Evolutionary conservation across 2,797 vertebrate species (phyloP).

Genomic region (Melanogrammus aeglefinus): DNA sequence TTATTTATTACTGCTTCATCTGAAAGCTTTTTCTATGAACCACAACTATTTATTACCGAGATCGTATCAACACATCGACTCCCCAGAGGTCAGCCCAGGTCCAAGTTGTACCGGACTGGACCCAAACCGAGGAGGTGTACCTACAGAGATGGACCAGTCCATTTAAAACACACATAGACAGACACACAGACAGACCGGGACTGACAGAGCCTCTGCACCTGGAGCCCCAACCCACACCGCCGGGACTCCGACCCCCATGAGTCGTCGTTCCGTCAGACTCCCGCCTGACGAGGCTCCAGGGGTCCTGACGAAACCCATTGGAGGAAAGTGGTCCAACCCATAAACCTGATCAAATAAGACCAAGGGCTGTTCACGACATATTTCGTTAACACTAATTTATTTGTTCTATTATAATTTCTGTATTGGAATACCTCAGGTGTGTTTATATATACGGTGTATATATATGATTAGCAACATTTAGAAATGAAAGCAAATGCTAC

Average conservation of each 20-base stretch:
- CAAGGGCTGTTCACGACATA: neutral
- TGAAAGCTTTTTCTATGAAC: slow-evolving; percentile 68
- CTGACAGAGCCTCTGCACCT: no score
- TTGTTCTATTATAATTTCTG: neutral
- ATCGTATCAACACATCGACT: slow-evolving; percentile 27
- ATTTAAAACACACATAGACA: neutral
- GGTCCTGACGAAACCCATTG: no score
- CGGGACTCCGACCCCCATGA: no score
- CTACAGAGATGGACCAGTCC: neutral
- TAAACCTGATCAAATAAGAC: neutral
- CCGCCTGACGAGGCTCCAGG: neutral
- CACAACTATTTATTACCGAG: slow-evolving; percentile 74
- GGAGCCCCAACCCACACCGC: no score
- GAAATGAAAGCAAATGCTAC: neutral
- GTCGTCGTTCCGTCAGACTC: neutral
- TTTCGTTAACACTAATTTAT: slow-evolving; percentile 3
- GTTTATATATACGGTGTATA: neutral
- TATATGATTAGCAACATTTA: neutral
- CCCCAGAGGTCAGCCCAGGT: neutral
- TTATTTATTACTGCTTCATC: slow-evolving; percentile 80
- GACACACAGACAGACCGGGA: no score
- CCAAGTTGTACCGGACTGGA: neutral
- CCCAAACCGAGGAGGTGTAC: neutral
- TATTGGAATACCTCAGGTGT: slow-evolving; percentile 6
- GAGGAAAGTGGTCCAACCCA: neutral